Conservation (phyloP, 2,113 vertebrate species). For the Numenius arquata region DNA sequence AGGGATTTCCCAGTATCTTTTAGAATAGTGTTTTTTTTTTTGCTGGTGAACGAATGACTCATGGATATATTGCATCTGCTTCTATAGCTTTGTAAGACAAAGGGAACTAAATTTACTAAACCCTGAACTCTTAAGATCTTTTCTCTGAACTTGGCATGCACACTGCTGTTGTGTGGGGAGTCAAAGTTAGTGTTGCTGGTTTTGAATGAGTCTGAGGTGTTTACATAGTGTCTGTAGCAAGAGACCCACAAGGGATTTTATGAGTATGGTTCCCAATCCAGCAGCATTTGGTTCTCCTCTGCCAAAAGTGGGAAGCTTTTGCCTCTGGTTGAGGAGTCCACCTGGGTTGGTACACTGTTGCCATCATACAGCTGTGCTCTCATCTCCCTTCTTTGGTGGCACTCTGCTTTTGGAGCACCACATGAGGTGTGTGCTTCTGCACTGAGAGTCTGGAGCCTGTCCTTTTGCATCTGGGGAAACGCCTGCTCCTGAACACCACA, state of each 20-base stretch:
- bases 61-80: background rate
- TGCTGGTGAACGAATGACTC: background rate
- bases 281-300: background rate
- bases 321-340: background rate
- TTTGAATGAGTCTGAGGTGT: background rate
- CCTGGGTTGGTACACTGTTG: background rate
- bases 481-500: rapidly evolving
- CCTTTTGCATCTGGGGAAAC: background rate
- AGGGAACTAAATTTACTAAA: background rate
- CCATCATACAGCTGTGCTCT: background rate
- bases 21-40: background rate
- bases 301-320: background rate
- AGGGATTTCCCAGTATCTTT: background rate
- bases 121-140: background rate
- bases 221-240: background rate
- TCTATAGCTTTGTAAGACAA: background rate
- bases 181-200: background rate
- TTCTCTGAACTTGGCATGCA: background rate
- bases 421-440: background rate
- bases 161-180: rapidly evolving
- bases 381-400: background rate
- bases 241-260: background rate
- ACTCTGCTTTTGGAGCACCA: background rate
- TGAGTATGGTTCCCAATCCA: background rate
- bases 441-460: rapidly evolving